A percentile compares a stretch with the other conserved stretches of the same genome.
Conservation (phyloP, 2,113 vertebrate species). For the Dipodomys spectabilis region DNA sequence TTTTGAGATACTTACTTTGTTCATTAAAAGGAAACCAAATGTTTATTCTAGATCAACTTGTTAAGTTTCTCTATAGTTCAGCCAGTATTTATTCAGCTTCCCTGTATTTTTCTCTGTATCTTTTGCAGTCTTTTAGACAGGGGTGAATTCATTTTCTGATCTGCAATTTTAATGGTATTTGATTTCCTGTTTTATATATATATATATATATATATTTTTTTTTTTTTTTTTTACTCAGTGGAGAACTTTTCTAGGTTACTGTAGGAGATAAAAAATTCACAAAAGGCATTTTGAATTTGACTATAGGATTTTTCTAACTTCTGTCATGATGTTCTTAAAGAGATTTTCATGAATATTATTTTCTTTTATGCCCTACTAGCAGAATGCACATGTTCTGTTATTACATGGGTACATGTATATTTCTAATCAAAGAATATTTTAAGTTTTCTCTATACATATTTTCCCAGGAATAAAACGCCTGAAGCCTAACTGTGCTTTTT, state of each 20-base stretch:
- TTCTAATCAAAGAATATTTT: conserved; percentile 84
- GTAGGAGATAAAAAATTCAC: background rate
- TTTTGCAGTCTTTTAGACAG: conserved; percentile 28
- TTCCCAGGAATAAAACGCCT: conserved; percentile 89
- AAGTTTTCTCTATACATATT: conserved; percentile 84
- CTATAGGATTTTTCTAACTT: conserved; percentile 12
- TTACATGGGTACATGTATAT: conserved; percentile 79
- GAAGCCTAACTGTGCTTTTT: conserved; percentile 89
- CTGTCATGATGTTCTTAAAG: background rate
- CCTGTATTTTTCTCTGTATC: background rate
- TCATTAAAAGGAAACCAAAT: conserved; percentile 54
- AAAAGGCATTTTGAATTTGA: conserved; percentile 19
- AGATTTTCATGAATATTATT: background rate
- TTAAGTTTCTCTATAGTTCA: background rate
- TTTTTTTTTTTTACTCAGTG: background rate
- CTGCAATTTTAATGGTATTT: conserved; percentile 32
- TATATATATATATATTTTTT: background rate
- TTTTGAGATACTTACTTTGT: conserved; percentile 41
- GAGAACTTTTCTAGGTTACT: conserved; percentile 31
- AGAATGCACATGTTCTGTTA: conserved; percentile 83
- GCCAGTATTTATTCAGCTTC: conserved; percentile 33
- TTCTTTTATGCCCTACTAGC: conserved; percentile 74
- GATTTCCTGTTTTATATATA: conserved; percentile 16
- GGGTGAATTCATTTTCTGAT: background rate
- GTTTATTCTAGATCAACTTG: conserved; percentile 30